These are phyloP conservation scores for Tringa solitaria DNA, from an alignment of 2,113 vertebrate species.

Conservation along the genomic window DNA sequence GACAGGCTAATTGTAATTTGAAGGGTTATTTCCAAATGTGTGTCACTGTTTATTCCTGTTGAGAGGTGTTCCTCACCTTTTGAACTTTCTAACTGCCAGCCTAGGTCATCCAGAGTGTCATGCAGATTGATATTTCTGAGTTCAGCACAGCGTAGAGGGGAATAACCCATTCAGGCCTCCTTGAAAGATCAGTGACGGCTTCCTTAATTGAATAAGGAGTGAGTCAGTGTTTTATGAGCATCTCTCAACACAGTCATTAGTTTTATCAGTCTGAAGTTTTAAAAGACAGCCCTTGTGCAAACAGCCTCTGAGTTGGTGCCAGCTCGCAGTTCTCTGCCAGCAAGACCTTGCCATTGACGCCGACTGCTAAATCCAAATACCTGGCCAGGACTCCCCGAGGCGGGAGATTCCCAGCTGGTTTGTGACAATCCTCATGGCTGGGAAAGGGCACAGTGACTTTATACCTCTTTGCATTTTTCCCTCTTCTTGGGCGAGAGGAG, in stretches of 20 bases:
- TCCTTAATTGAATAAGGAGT: background rate
- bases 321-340: background rate
- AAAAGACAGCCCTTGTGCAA: conserved; percentile 40
- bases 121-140: background rate
- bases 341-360: background rate
- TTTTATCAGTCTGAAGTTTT: conserved; percentile 56
- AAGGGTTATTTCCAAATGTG: conserved; percentile 39
- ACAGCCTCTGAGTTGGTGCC: background rate
- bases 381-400: background rate
- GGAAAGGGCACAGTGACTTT: background rate
- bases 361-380: background rate
- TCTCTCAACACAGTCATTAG: conserved; percentile 44
- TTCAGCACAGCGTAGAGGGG: background rate
- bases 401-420: background rate
- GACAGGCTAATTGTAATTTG: background rate
- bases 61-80: conserved; percentile 34
- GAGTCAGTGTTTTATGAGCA: background rate
- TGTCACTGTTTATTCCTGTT: background rate
- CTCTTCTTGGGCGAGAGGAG: background rate
- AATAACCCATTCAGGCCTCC: background rate
- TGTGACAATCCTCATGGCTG: background rate
- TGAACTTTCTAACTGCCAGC: background rate
- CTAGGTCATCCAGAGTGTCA: background rate
- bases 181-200: background rate
- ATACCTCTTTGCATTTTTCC: background rate